Base-by-base conservation (phyloP, 2,888 invertebrate genomes). In the Quadroppia sp. region DNA sequence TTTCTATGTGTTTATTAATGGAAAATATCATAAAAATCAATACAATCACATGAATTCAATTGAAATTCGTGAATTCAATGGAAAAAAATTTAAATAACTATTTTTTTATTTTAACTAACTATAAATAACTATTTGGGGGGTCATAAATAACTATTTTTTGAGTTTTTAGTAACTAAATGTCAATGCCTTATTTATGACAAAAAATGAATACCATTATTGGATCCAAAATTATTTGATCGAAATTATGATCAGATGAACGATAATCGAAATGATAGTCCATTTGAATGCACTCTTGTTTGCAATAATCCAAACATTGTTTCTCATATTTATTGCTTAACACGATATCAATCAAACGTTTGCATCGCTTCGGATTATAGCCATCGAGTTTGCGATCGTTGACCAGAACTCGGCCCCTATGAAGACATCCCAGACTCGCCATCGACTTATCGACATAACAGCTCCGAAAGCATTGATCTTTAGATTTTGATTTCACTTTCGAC, bases 181-280 rank as follows among this genome's bases (percentile, higher is more conserved):
- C n/a, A n/a, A 36, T 36, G 9, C 36, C 9, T 36, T 36, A 36
- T 9, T 9, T 9, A 4, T 36, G 36, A 36, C 36, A 36, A 36
- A 36, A 36, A 36, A 36, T 36, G 36, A 36, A 7, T n/a, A 7
- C 11, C 4, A 36, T 36, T 36, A 7, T 7, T 36, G 11, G 36
- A 7, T 7, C 36, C 36, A 11, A 36, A 36, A 36, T 11, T 7
- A 36, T 36, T 36, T 36, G 36, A 45, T 17, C 45, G 2, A 15
- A 13, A 15, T 17, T 45, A 45, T 15, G 2, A 15, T 15, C 15
- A 2, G 15, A 45, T 45, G 13, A n/a, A 3, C 25, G 13, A 23
- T 20, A 67, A 11, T 67, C 25, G 42, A 40, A 36, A 40, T 67
- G 36, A 36, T 67, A 67, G 13, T 67, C 67, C 7, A 20, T 23